Conservation (phyloP, 2,888 invertebrate genomes). For the Drosophila rellima region DNA sequence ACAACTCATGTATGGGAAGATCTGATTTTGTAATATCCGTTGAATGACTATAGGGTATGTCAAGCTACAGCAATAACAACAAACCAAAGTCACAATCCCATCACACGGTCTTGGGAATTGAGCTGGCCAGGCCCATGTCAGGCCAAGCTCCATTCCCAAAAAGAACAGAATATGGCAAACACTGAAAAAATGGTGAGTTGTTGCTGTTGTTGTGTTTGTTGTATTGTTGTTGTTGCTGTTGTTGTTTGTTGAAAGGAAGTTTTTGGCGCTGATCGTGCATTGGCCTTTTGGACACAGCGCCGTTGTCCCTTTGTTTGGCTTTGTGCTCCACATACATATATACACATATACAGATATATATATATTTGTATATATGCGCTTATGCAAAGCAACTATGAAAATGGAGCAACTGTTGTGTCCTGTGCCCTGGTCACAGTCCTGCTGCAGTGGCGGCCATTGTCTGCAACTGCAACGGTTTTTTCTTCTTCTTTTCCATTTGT, state of each 20-base stretch:
- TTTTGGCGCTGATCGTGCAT: slow-evolving; percentile 66
- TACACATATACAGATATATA: not conserved
- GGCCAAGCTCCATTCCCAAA: slow-evolving; percentile 23
- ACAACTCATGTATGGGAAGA: no score
- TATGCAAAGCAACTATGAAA: slow-evolving; percentile 29
- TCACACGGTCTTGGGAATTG: slow-evolving; percentile 48
- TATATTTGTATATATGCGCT: not conserved
- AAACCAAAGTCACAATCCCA: slow-evolving; percentile 50
- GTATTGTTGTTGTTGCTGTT: slow-evolving; percentile 13
- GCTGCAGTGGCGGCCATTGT: slow-evolving; percentile 61
- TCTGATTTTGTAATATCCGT: not conserved
- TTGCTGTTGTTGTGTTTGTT: slow-evolving; percentile 18
- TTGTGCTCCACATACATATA: slow-evolving; percentile 6
- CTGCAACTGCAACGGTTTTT: slow-evolving; percentile 41
- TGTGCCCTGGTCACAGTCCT: slow-evolving; percentile 27
- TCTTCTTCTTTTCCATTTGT: slow-evolving; percentile 39
- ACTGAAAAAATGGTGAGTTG: slow-evolving; percentile 18
- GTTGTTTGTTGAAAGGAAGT: slow-evolving; percentile 39
- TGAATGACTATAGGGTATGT: slow-evolving; percentile 6
- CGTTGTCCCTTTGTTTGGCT: slow-evolving; percentile 33
- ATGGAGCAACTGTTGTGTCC: slow-evolving; percentile 44
- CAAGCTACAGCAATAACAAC: not conserved
- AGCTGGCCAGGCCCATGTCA: slow-evolving; percentile 36
- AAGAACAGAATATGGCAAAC: slow-evolving; percentile 27
- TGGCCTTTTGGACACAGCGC: slow-evolving; percentile 51